phyloP scores from a whole-genome alignment of 2,797 vertebrate species.

The Phoebastria nigripes region DNA sequence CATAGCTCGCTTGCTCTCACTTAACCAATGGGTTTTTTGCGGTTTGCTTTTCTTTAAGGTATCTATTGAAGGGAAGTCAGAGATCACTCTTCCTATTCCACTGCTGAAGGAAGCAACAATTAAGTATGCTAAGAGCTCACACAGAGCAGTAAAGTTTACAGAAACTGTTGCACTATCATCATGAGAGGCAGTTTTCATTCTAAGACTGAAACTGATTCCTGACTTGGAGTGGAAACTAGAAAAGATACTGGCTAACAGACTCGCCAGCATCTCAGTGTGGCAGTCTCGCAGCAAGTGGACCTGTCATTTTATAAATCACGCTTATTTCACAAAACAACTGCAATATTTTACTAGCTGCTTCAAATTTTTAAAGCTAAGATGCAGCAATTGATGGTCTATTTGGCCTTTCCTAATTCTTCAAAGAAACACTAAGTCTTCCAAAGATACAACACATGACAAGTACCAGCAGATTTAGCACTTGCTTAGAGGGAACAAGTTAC shows the following conservation, averaged over 20 bases:
- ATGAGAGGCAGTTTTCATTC: not conserved
- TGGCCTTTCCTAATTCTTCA: not conserved
- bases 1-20: not conserved
- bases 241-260: not conserved
- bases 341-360: not conserved
- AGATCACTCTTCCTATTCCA: not conserved
- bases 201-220: not conserved
- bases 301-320: not conserved
- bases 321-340: not conserved
- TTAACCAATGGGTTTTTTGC: not conserved
- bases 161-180: not conserved
- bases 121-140: not conserved
- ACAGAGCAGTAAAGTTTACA: not conserved
- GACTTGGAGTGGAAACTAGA: not conserved
- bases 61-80: not conserved
- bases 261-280: not conserved
- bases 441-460: not conserved
- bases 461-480: not conserved
- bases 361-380: not conserved
- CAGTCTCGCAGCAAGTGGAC: accelerated
- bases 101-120: not conserved
- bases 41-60: not conserved
- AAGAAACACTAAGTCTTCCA: not conserved
- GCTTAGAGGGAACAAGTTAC: not conserved
- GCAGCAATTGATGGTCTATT: not conserved